Percentiles rank a stretch among this genome's conserved stretches.
phyloP scores from a whole-genome alignment of 2,113 vertebrate genomes.

The Cariama cristata region DNA sequence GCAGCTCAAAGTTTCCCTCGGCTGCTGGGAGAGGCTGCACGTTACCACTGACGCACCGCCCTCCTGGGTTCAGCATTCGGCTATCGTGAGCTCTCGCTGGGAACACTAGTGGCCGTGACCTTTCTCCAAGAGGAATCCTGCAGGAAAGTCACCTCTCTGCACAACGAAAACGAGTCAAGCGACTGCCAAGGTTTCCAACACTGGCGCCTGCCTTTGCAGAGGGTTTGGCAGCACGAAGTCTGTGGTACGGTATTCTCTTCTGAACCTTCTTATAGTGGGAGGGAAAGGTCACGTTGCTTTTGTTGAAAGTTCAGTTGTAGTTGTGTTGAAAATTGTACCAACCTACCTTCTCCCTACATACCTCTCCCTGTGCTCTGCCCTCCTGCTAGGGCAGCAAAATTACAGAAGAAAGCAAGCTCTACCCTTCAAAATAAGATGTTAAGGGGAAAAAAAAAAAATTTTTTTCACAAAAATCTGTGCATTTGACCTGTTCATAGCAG shows the following conservation, averaged over 20 bases:
- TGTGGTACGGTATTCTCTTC: background rate
- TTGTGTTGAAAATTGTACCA: background rate
- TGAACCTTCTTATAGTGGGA: background rate
- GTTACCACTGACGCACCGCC: background rate
- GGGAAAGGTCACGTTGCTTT: background rate
- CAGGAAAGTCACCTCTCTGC: background rate
- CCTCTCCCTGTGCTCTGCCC: background rate
- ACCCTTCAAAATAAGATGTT: background rate
- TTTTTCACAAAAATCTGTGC: background rate
- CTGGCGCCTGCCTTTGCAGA: background rate
- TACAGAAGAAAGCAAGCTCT: background rate
- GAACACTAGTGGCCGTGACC: rapidly evolving
- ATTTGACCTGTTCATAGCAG: background rate
- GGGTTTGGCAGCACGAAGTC: background rate
- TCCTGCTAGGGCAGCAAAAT: background rate
- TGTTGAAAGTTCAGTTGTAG: background rate
- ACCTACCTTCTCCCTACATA: background rate
- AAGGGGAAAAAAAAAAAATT: background rate
- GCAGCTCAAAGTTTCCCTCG: rapidly evolving
- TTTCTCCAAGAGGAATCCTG: background rate
- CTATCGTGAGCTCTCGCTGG: background rate
- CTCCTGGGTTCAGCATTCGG: background rate
- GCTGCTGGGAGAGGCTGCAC: background rate
- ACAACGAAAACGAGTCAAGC: rapidly evolving
- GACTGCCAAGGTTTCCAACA: background rate